Evolutionary conservation across 2,888 invertebrate species (phyloP).

Genomic region (Drosophila tripunctata): DNA sequence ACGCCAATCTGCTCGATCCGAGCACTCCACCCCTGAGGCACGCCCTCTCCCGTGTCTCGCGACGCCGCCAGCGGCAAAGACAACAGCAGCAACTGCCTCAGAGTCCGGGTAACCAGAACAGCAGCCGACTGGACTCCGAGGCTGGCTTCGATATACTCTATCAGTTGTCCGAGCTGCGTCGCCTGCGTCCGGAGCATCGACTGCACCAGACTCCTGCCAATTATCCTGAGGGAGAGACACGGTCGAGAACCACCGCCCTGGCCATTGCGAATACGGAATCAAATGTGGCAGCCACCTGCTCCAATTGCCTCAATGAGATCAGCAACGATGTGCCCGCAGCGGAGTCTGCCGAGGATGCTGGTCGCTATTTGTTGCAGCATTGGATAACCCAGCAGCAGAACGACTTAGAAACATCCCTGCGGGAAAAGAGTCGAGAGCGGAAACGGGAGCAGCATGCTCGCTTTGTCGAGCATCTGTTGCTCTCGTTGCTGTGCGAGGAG

Average conservation of each 20-base stretch:
- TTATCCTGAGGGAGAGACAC: constrained; percentile 30
- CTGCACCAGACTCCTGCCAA: constrained; percentile 16
- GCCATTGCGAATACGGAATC: constrained; percentile 29
- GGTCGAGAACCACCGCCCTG: constrained; percentile 3
- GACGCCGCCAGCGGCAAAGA: constrained; percentile 48
- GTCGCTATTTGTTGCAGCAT: constrained; percentile 39
- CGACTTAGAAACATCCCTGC: not conserved
- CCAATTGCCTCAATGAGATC: not conserved
- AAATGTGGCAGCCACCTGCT: not conserved
- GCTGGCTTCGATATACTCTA: constrained; percentile 43
- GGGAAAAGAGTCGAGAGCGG: not conserved
- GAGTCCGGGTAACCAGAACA: not conserved
- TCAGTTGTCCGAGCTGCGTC: constrained; percentile 48
- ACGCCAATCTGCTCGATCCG: constrained; percentile 66
- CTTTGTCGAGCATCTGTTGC: constrained; percentile 57
- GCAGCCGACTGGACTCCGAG: constrained; percentile 23
- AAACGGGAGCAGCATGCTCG: constrained; percentile 23
- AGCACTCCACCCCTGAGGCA: constrained; percentile 46
- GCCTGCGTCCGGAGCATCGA: constrained; percentile 29
- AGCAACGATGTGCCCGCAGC: not conserved
- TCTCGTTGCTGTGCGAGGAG: constrained; percentile 60
- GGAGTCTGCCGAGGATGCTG: constrained; percentile 20
- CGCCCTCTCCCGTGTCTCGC: constrained; percentile 26
- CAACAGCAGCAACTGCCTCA: constrained; percentile 25
- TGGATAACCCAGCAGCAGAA: constrained; percentile 42